These are phyloP conservation scores for Rhodophaea formosa DNA, from an alignment of 2,888 invertebrate genomes.

Conservation along the genomic window DNA sequence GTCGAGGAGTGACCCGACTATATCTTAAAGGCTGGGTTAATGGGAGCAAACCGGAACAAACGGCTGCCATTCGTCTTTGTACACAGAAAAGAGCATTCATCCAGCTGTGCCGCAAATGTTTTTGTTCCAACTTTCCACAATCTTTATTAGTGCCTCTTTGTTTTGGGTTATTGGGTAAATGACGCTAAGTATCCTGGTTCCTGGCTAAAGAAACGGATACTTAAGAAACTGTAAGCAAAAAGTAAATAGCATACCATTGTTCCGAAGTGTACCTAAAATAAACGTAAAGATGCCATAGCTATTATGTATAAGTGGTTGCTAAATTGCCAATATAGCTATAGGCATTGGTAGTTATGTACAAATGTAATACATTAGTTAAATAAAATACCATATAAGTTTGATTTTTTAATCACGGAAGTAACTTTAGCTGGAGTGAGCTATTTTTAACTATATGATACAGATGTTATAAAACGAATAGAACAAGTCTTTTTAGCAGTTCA, in stretches of 20 bases:
- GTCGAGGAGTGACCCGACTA: slow-evolving; percentile 42
- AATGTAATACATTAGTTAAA: no score
- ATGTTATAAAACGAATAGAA: no score
- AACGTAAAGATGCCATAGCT: not conserved
- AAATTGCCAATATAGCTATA: not conserved
- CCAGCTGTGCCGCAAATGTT: slow-evolving; percentile 15
- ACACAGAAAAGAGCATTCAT: slow-evolving; percentile 24
- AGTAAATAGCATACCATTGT: not conserved
- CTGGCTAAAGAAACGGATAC: not conserved
- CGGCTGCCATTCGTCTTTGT: slow-evolving; percentile 57
- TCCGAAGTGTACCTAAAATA: not conserved
- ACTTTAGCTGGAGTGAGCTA: no score
- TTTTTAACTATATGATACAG: no score
- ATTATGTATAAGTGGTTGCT: not conserved
- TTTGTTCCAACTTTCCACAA: slow-evolving; percentile 17
- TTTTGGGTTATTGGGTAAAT: slow-evolving; percentile 12
- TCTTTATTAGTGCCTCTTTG: slow-evolving; percentile 17
- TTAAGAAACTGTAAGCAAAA: not conserved
- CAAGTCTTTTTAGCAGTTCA: no score
- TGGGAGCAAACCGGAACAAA: slow-evolving; percentile 67
- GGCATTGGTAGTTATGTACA: no score
- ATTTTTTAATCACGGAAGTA: no score
- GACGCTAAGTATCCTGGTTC: not conserved
- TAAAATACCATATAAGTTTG: no score
- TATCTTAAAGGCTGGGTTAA: slow-evolving; percentile 62